phyloP scores from a whole-genome alignment of 2,113 vertebrate species.

The Phylloscopus trochilus region DNA sequence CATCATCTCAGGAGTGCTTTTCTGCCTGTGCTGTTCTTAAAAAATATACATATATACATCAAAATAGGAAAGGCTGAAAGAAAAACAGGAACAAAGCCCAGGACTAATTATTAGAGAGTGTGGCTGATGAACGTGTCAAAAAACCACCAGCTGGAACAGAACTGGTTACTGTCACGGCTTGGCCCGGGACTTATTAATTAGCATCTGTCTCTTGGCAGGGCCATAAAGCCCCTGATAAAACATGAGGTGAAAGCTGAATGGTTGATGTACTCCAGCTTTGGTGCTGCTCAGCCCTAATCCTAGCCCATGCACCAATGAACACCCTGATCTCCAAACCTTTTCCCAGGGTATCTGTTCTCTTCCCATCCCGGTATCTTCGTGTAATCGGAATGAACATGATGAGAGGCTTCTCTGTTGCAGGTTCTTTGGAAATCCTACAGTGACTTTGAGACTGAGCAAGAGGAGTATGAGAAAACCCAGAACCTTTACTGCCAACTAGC shows the following conservation, averaged over 20 bases:
- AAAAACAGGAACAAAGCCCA: background rate
- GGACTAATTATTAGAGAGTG: background rate
- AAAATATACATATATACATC: conserved; percentile 33
- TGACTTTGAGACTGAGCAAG: background rate
- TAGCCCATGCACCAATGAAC: background rate
- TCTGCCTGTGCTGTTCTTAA: conserved; percentile 79
- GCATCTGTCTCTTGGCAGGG: background rate
- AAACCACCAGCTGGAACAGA: background rate
- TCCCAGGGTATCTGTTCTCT: background rate
- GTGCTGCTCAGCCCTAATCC: background rate
- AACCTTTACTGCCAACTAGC: background rate
- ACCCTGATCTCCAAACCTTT: background rate
- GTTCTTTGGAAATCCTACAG: background rate
- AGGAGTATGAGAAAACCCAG: background rate
- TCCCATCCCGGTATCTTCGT: background rate
- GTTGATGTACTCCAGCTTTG: background rate
- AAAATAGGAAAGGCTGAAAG: background rate
- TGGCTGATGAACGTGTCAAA: background rate
- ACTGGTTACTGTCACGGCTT: background rate
- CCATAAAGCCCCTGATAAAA: background rate
- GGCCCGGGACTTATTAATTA: no score
- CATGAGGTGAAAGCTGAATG: background rate
- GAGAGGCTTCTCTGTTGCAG: background rate
- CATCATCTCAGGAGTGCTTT: conserved; percentile 78
- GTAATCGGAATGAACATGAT: background rate